Evolutionary conservation across 1,140 invertebrate species (phyloP).

Genomic region (Hylaeus anthracinus): DNA sequence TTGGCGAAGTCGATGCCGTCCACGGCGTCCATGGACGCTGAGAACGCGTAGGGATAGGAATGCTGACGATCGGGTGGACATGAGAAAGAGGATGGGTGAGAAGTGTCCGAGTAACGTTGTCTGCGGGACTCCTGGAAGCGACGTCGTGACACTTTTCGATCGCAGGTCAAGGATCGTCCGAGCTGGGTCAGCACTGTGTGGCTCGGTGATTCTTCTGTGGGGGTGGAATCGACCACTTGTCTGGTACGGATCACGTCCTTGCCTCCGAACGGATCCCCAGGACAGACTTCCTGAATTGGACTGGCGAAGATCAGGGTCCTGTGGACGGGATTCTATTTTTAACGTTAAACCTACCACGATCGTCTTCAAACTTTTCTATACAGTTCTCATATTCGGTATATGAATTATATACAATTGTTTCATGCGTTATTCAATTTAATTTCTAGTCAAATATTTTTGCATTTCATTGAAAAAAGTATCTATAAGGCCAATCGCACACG

Average conservation of each 20-base stretch:
- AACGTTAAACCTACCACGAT: not conserved
- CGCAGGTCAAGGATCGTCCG: slow-evolving; percentile 78
- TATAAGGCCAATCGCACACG: too few species aligned
- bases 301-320: slow-evolving; percentile 83
- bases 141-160: slow-evolving; percentile 21
- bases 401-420: too few species aligned
- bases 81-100: slow-evolving; percentile 10
- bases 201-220: slow-evolving; percentile 81
- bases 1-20: slow-evolving; percentile 1
- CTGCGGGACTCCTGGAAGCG: slow-evolving; percentile 5
- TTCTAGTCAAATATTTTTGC: too few species aligned
- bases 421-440: too few species aligned
- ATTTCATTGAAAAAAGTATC: too few species aligned
- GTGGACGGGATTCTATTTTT: slow-evolving; percentile 13
- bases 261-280: slow-evolving; percentile 83
- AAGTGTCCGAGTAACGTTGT: slow-evolving; percentile 16
- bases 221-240: slow-evolving; percentile 76
- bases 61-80: slow-evolving; percentile 24
- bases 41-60: slow-evolving; percentile 35
- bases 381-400: too few species aligned
- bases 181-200: slow-evolving; percentile 80
- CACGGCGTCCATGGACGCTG: slow-evolving; percentile 29
- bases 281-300: slow-evolving; percentile 83
- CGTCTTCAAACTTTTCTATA: not conserved
- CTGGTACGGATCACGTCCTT: slow-evolving; percentile 78